These are phyloP conservation scores for Chelmon rostratus DNA, from an alignment of 2,797 vertebrate species.

Conservation along the genomic window DNA sequence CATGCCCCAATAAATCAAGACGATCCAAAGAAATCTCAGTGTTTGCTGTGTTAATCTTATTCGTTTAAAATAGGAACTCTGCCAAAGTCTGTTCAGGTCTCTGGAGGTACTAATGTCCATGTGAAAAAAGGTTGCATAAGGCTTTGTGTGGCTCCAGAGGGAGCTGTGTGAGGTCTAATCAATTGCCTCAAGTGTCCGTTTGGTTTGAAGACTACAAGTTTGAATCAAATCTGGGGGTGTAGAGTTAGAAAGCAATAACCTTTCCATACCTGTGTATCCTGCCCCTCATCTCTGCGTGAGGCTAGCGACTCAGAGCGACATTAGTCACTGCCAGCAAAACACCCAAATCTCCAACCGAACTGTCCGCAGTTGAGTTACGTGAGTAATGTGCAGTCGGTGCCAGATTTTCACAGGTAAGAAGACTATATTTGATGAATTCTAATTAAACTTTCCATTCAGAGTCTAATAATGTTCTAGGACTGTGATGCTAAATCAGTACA, in stretches of 20 bases:
- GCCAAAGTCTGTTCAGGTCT: background rate
- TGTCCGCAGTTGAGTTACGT: background rate
- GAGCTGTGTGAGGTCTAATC: background rate
- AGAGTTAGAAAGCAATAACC: background rate
- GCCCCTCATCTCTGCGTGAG: background rate
- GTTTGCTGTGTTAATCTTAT: background rate
- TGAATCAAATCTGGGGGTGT: background rate
- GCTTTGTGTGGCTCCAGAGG: background rate
- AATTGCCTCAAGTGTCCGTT: background rate
- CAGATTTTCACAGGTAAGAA: background rate
- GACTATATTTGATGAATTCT: background rate
- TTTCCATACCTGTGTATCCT: background rate
- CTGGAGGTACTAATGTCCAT: background rate
- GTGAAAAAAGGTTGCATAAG: background rate
- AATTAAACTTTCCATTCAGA: background rate
- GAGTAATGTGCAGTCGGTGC: background rate
- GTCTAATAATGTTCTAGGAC: background rate
- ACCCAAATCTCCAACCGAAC: background rate
- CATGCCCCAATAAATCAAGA: background rate
- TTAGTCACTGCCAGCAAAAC: background rate
- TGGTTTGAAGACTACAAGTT: background rate
- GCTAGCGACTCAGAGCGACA: background rate
- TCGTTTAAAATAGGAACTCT: background rate
- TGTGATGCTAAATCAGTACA: background rate
- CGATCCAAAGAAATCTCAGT: background rate